Evolutionary conservation across 2,113 vertebrate species (phyloP).

Genomic region (Chionis minor): DNA sequence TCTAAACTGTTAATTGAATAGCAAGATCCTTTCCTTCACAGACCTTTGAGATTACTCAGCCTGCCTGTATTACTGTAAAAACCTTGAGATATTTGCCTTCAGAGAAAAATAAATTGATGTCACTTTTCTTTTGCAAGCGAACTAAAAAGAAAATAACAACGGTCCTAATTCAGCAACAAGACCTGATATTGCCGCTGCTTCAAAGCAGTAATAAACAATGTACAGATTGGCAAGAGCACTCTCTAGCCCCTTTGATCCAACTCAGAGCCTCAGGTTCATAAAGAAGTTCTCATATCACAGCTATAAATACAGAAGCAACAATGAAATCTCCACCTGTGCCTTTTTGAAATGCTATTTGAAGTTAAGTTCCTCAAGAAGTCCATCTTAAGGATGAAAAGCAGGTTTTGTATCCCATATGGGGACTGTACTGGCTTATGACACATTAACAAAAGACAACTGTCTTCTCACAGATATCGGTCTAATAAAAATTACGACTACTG

Average conservation of each 20-base stretch:
- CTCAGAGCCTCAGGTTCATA: background rate
- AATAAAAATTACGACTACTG: background rate
- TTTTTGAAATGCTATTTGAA: background rate
- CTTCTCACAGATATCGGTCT: background rate
- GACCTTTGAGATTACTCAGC: slow-evolving; percentile 4
- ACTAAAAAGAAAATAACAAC: background rate
- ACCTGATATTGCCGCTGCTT: background rate
- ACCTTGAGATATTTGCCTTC: slow-evolving; percentile 8
- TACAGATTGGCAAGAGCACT: background rate
- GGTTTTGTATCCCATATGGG: background rate
- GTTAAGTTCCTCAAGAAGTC: background rate
- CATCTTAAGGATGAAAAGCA: background rate
- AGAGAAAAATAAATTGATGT: slow-evolving; percentile 31
- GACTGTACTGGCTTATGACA: background rate
- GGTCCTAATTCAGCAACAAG: background rate
- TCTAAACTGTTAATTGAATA: slow-evolving; percentile 36
- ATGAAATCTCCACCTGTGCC: background rate
- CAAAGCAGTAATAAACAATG: background rate
- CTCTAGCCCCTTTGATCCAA: background rate
- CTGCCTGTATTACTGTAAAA: slow-evolving; percentile 21
- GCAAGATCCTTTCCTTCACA: background rate
- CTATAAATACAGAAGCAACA: background rate
- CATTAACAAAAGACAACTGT: background rate
- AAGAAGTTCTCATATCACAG: background rate
- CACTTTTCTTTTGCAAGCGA: slow-evolving; percentile 16